These are phyloP conservation scores for Oostethus manadensis DNA, from an alignment of 2,113 vertebrate genomes.

Conservation along the genomic window DNA sequence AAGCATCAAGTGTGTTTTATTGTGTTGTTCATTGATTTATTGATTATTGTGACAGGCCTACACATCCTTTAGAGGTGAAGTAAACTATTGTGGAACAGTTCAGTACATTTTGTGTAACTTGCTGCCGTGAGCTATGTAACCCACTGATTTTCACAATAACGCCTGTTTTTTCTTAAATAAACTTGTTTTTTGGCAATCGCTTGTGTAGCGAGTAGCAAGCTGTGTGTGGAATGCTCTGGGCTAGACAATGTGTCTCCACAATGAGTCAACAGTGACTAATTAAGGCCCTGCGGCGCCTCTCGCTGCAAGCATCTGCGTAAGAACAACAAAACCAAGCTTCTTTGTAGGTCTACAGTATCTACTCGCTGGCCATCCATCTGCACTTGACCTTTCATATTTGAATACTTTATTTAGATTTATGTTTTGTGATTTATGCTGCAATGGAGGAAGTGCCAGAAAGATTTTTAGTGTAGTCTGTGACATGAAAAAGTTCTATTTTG, in stretches of 20 bases:
- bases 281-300: slow-evolving; percentile 51
- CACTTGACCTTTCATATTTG: too few species aligned
- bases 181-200: slow-evolving; percentile 49
- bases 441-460: too few species aligned
- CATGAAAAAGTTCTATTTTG: too few species aligned
- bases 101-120: neutral
- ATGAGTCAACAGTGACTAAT: slow-evolving; percentile 55
- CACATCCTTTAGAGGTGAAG: too few species aligned
- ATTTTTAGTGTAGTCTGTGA: too few species aligned
- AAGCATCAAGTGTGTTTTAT: too few species aligned
- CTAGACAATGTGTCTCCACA: slow-evolving; percentile 43
- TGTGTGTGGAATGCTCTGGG: slow-evolving; percentile 47
- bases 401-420: too few species aligned
- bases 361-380: neutral
- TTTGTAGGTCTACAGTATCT: neutral
- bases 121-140: neutral
- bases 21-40: too few species aligned
- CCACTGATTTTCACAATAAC: slow-evolving; percentile 25
- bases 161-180: slow-evolving; percentile 15
- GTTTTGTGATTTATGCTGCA: too few species aligned
- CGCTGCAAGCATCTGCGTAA: slow-evolving; percentile 14
- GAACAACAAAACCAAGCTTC: slow-evolving; percentile 23
- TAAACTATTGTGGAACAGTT: too few species aligned
- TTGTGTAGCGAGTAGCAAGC: slow-evolving; percentile 43
- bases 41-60: too few species aligned